Percentiles rank a stretch among this genome's conserved stretches.
Evolutionary conservation across 2,888 invertebrate genomes (phyloP).

Genomic region (Cephus nigrinus): DNA sequence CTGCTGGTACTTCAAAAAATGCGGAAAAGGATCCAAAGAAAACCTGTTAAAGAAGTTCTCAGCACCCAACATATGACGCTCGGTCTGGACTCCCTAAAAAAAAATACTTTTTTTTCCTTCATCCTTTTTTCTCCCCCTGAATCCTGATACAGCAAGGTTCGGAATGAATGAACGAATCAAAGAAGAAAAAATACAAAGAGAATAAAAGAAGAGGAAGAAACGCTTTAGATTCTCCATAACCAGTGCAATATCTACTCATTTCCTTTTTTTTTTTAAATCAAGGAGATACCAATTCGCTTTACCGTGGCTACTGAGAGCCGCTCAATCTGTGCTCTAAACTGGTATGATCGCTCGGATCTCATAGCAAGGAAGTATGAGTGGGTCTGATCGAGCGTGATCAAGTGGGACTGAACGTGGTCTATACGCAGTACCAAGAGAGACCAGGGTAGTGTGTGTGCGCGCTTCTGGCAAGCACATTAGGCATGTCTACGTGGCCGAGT

Average conservation of each 20-base stretch:
- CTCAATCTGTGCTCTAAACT: background rate
- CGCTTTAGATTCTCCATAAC: no score
- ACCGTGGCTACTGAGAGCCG: background rate
- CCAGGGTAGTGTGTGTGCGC: background rate
- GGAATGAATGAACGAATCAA: background rate
- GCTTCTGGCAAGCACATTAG: slow-evolving; percentile 9
- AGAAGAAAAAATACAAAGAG: slow-evolving; percentile 3
- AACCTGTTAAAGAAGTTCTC: background rate
- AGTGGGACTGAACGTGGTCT: background rate
- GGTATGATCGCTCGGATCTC: no score
- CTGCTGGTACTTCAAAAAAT: background rate
- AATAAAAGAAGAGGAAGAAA: background rate
- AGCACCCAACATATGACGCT: slow-evolving; percentile 2
- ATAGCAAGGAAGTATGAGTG: no score
- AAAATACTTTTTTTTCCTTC: background rate
- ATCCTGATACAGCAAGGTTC: background rate
- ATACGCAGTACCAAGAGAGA: slow-evolving; percentile 6
- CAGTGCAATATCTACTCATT: slow-evolving; percentile 13
- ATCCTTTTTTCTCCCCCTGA: slow-evolving; percentile 1
- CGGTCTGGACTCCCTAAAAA: slow-evolving; percentile 3
- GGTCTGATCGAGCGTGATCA: background rate
- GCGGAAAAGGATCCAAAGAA: background rate
- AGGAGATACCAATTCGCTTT: background rate
- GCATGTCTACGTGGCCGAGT: slow-evolving; percentile 14
- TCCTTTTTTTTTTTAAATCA: background rate